These are phyloP conservation scores for Theonella swinhoei DNA, from an alignment of 37 sponge, comb jelly and placozoan genomes.

Conservation along the genomic window DNA sequence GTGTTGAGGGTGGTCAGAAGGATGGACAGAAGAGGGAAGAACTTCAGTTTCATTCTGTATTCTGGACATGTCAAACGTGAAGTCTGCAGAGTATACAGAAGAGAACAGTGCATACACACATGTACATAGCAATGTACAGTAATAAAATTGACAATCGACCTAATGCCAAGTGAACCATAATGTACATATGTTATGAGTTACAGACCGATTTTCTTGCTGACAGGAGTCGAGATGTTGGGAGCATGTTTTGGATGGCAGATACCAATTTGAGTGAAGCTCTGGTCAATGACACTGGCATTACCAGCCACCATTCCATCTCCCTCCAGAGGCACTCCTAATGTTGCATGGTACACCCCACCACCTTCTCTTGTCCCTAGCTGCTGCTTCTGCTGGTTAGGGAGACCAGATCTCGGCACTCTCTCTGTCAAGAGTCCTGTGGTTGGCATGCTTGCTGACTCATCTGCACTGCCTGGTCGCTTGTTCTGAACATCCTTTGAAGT, in stretches of 20 bases:
- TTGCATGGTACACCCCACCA: slow-evolving; percentile 2
- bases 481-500: neutral
- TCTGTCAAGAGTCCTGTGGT: neutral
- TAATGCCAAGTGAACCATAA: too few species aligned
- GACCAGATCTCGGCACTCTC: neutral
- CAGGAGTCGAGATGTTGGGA: slow-evolving; percentile 12
- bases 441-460: neutral
- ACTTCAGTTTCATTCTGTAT: neutral
- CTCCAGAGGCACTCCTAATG: slow-evolving; percentile 4
- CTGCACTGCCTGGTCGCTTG: too few species aligned
- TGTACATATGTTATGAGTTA: too few species aligned
- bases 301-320: neutral
- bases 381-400: too few species aligned
- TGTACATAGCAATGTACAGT: too few species aligned
- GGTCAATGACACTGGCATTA: slow-evolving; percentile 5
- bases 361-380: too few species aligned
- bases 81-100: slow-evolving; percentile 1
- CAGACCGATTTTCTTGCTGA: neutral
- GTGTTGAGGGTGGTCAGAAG: neutral
- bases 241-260: slow-evolving; percentile 2
- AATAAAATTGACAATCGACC: too few species aligned
- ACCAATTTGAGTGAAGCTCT: slow-evolving; percentile 21
- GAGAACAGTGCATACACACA: too few species aligned
- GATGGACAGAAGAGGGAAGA: neutral
- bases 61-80: slow-evolving; percentile 14